phyloP scores from a whole-genome alignment of 1,140 invertebrate species.

The Aethina tumida region DNA sequence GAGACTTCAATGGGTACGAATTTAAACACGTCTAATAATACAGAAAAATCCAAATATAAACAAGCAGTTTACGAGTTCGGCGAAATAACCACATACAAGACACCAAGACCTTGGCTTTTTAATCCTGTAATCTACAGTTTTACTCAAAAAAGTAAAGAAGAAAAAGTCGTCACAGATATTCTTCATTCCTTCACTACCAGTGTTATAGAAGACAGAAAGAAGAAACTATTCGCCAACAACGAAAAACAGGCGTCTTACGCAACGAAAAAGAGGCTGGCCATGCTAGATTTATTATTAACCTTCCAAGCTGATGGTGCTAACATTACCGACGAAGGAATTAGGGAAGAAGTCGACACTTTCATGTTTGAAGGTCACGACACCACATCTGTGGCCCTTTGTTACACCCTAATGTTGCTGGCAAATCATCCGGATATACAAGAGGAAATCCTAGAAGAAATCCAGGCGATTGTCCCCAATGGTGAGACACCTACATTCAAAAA shows the following conservation, averaged over 20 bases:
- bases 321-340: conserved; percentile 52
- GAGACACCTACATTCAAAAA: conserved; percentile 51
- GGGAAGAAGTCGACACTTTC: conserved; percentile 75
- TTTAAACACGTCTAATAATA: conserved; percentile 48
- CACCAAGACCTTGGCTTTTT: too few relatives aligned
- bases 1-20: conserved; percentile 73
- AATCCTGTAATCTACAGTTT: too few relatives aligned
- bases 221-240: background rate
- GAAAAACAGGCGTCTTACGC: background rate
- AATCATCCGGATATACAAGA: conserved; percentile 5
- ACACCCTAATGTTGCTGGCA: conserved; percentile 4
- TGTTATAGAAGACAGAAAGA: background rate
- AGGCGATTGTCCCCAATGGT: too few relatives aligned
- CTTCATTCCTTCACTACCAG: background rate
- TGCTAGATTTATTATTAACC: conserved; percentile 66
- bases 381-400: conserved; percentile 33
- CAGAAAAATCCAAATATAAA: conserved; percentile 39
- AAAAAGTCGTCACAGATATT: background rate
- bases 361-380: too few relatives aligned
- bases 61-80: background rate
- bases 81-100: too few relatives aligned
- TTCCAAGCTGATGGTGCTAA: conserved; percentile 41
- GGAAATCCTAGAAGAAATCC: background rate
- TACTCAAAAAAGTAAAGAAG: background rate
- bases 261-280: conserved; percentile 52